Evolutionary conservation across 92 coral and sea anemone species (phyloP).

Genomic region (Scolanthus callimorphus): DNA sequence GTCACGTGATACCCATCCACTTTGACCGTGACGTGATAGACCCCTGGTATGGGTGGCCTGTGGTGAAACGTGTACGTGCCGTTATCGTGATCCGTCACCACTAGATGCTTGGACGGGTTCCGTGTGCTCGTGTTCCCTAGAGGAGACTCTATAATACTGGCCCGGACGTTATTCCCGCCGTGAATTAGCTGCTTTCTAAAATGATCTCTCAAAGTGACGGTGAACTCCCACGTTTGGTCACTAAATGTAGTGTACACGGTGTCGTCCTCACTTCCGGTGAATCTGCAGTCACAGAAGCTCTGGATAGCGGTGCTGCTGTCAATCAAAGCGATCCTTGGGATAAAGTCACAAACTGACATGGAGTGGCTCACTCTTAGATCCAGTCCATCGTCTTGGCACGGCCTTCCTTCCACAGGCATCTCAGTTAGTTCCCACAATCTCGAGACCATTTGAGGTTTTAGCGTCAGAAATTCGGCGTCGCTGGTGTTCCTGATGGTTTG

Average conservation of each 20-base stretch:
- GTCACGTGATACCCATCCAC: conserved; percentile 18
- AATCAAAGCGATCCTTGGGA: conserved; percentile 10
- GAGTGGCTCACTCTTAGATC: conserved; percentile 3
- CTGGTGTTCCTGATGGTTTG: conserved; percentile 49
- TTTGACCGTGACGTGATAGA: conserved; percentile 13
- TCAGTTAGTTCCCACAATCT: conserved; percentile 36
- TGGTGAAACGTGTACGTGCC: conserved; percentile 33
- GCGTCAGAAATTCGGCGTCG: conserved; percentile 40
- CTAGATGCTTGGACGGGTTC: conserved; percentile 7
- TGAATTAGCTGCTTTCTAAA: not conserved
- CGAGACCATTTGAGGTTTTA: conserved; percentile 46
- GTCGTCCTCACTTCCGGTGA: conserved; percentile 38
- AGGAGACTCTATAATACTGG: conserved; percentile 13
- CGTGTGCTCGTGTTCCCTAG: conserved; percentile 2
- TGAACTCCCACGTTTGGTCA: conserved; percentile 26
- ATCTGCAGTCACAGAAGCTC: conserved; percentile 6
- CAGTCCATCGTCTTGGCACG: conserved; percentile 40
- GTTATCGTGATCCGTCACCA: conserved; percentile 23
- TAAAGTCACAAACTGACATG: conserved; percentile 10
- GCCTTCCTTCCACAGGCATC: conserved; percentile 11
- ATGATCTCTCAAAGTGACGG: conserved; percentile 19
- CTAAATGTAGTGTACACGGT: conserved; percentile 36
- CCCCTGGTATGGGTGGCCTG: conserved; percentile 21
- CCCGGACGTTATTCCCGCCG: conserved; percentile 11
- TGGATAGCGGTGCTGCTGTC: conserved; percentile 27